These are phyloP conservation scores for Apostichopus japonicus DNA, from an alignment of 35 echinoderm and acorn worm genomes.

Conservation along the genomic window DNA sequence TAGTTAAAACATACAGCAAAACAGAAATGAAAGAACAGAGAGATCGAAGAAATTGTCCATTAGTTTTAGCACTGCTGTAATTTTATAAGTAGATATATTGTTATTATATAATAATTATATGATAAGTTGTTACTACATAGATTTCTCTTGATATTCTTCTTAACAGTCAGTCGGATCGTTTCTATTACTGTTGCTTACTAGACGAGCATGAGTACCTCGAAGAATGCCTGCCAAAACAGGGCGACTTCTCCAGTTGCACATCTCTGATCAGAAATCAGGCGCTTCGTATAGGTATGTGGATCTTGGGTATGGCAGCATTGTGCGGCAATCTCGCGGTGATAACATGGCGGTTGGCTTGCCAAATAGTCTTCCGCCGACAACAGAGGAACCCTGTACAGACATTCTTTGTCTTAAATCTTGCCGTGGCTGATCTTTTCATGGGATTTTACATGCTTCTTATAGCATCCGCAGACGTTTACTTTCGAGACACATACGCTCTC, in stretches of 20 bases:
- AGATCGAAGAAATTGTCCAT: not conserved
- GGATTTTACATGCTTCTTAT: slow-evolving; percentile 43
- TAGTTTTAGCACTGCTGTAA: not conserved
- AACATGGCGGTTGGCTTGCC: not conserved
- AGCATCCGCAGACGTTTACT: slow-evolving; percentile 22
- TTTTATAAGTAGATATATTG: not conserved
- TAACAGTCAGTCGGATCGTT: slow-evolving; percentile 32
- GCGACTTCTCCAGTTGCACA: slow-evolving; percentile 60
- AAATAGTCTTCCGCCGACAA: not conserved
- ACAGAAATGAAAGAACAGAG: not conserved
- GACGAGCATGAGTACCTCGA: not conserved
- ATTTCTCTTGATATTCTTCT: not conserved
- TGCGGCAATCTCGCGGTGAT: slow-evolving; percentile 63
- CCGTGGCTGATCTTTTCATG: slow-evolving; percentile 45
- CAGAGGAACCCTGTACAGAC: slow-evolving; percentile 25
- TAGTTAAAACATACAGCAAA: not conserved
- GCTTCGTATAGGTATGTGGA: slow-evolving; percentile 61
- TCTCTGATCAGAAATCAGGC: slow-evolving; percentile 51
- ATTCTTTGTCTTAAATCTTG: slow-evolving; percentile 30
- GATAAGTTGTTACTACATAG: not conserved
- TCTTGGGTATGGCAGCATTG: slow-evolving; percentile 60
- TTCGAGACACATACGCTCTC: not conserved
- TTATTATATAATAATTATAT: not conserved
- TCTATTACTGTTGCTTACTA: slow-evolving; percentile 48
- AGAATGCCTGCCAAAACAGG: slow-evolving; percentile 17